Conservation (phyloP, 2,113 vertebrate species). For the Cryptotis parvus region DNA sequence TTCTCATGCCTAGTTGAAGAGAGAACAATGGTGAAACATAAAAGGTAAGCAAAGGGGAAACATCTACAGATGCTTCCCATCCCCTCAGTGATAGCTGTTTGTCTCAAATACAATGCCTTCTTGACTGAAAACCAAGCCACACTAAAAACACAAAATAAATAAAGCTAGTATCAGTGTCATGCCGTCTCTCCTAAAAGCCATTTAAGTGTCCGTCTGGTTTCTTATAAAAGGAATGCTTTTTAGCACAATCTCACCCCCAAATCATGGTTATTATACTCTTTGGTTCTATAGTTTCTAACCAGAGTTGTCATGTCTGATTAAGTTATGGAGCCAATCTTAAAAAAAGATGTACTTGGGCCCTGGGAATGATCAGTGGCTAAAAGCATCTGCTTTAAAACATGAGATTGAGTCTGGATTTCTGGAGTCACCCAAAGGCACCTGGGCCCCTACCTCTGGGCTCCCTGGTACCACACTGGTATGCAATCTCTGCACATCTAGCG, state of each 20-base stretch:
- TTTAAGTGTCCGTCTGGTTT: background rate
- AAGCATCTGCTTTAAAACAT: no score
- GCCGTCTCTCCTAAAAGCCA: background rate
- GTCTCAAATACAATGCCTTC: background rate
- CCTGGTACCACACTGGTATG: no score
- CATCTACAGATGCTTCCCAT: background rate
- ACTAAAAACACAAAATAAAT: background rate
- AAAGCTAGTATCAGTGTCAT: background rate
- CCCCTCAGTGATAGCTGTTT: background rate
- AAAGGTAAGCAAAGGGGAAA: background rate
- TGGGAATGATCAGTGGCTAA: no score
- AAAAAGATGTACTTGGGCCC: no score
- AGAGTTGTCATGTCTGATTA: no score
- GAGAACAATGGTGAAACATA: background rate
- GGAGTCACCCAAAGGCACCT: no score
- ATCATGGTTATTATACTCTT: background rate
- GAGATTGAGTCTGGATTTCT: no score
- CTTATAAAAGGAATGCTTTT: background rate
- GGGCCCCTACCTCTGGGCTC: no score
- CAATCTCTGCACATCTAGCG: no score
- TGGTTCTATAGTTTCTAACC: no score
- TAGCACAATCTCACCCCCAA: background rate
- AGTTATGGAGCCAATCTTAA: no score
- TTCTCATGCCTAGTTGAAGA: constrained; percentile 94
- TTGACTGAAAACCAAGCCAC: background rate